Percentiles rank a stretch among this genome's conserved stretches.
Evolutionary conservation across 2,888 invertebrate genomes (phyloP).

Genomic region (Xylota sylvarum): DNA sequence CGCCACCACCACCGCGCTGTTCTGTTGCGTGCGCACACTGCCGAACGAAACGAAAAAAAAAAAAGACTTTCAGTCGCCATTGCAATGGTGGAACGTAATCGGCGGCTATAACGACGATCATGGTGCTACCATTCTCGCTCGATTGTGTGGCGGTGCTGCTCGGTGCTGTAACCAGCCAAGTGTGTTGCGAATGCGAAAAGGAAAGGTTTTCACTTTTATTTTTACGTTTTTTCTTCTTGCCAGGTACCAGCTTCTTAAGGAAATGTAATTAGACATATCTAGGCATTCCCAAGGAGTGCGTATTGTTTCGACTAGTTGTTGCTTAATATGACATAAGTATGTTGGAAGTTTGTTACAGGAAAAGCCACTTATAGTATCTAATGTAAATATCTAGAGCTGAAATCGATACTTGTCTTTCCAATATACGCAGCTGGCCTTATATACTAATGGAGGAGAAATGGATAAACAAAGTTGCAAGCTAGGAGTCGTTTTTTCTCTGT

Average conservation of each 20-base stretch:
- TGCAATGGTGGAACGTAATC: constrained; percentile 50
- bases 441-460: neutral
- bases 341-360: constrained; percentile 22
- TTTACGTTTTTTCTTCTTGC: neutral
- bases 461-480: no score
- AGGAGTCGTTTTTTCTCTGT: no score
- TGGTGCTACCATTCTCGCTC: constrained; percentile 58
- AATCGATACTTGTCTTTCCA: neutral
- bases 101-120: constrained; percentile 19
- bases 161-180: constrained; percentile 34
- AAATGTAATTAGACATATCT: constrained; percentile 54
- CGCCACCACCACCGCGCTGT: constrained; percentile 4
- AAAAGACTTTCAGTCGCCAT: constrained; percentile 48
- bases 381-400: constrained; percentile 10
- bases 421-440: neutral
- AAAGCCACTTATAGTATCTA: neutral
- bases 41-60: constrained; percentile 2
- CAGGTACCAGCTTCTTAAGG: constrained; percentile 38
- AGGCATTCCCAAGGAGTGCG: constrained; percentile 43
- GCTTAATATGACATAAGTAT: constrained; percentile 31
- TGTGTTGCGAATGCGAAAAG: constrained; percentile 61
- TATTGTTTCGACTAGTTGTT: constrained; percentile 2
- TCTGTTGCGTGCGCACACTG: constrained; percentile 63
- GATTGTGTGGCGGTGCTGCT: constrained; percentile 10
- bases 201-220: constrained; percentile 74